Conservation (phyloP, 1,140 invertebrate genomes). For the Cephus cinctus region DNA sequence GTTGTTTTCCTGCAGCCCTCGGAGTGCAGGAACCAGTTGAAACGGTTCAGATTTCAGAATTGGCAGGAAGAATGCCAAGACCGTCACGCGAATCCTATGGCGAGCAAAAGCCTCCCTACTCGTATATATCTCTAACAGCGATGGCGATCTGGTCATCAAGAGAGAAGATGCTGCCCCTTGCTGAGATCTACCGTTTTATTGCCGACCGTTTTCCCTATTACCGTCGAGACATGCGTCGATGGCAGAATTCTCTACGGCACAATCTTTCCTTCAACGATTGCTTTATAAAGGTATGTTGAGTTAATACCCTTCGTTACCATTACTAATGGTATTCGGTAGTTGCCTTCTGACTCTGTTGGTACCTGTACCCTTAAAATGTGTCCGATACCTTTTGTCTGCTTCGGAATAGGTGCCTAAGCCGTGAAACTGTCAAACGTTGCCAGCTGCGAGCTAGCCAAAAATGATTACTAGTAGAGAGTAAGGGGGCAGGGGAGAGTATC, state of each 20-base stretch:
- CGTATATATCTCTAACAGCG: slow-evolving; percentile 94
- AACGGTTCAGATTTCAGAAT: slow-evolving; percentile 71
- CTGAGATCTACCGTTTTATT: slow-evolving; percentile 91
- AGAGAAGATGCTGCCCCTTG: slow-evolving; percentile 93
- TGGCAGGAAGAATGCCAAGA: slow-evolving; percentile 81
- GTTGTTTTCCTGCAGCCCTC: slow-evolving; percentile 7
- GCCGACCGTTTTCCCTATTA: slow-evolving; percentile 91
- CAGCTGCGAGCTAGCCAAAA: too few relatives aligned
- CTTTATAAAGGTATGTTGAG: slow-evolving; percentile 85
- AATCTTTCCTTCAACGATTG: slow-evolving; percentile 94
- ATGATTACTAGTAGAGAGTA: too few relatives aligned
- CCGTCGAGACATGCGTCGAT: slow-evolving; percentile 82
- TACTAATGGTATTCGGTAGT: too few relatives aligned
- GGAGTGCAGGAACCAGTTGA: slow-evolving; percentile 45
- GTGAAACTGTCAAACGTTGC: slow-evolving; percentile 4
- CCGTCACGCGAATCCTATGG: slow-evolving; percentile 91
- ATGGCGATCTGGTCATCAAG: slow-evolving; percentile 96
- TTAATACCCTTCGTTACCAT: too few relatives aligned
- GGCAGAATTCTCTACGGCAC: slow-evolving; percentile 84
- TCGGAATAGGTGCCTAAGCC: slow-evolving; percentile 31
- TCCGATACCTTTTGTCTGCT: too few relatives aligned
- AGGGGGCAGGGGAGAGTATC: too few relatives aligned
- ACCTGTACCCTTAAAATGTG: too few relatives aligned
- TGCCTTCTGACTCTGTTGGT: too few relatives aligned
- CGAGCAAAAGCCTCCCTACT: slow-evolving; percentile 95